Evolutionary conservation across 53 echinoderm and acorn worm species (phyloP).

Genomic region (Apostichopus leukothele): DNA sequence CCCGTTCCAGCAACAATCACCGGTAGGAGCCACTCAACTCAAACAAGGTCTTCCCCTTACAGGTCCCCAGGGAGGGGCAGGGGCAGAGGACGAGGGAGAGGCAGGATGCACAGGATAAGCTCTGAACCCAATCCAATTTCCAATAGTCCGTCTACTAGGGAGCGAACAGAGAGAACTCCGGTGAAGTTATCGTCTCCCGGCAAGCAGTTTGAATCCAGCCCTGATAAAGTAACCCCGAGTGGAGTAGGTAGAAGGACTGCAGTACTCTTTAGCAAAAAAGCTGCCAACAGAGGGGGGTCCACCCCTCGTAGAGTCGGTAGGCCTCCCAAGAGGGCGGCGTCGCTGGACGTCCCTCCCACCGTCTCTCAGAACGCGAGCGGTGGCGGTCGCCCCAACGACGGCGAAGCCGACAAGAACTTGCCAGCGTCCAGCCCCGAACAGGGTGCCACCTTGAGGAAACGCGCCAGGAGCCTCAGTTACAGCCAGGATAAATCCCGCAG

Average conservation of each 20-base stretch:
- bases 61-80: slow-evolving; percentile 63
- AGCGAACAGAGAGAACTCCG: slow-evolving; percentile 52
- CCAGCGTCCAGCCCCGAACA: slow-evolving; percentile 53
- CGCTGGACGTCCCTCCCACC: slow-evolving; percentile 62
- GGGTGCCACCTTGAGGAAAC: slow-evolving; percentile 72
- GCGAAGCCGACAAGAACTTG: slow-evolving; percentile 76
- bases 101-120: slow-evolving; percentile 53
- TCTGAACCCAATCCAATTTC: slow-evolving; percentile 75
- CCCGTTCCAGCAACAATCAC: slow-evolving; percentile 76
- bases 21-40: slow-evolving; percentile 74
- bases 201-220: slow-evolving; percentile 24
- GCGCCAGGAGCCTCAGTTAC: slow-evolving; percentile 80
- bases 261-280: slow-evolving; percentile 87
- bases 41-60: slow-evolving; percentile 65
- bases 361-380: slow-evolving; percentile 52
- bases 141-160: slow-evolving; percentile 48
- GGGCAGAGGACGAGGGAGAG: slow-evolving; percentile 72
- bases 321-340: slow-evolving; percentile 79
- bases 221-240: slow-evolving; percentile 66
- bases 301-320: slow-evolving; percentile 66
- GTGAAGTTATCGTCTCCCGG: slow-evolving; percentile 57
- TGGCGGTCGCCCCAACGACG: slow-evolving; percentile 67
- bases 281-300: slow-evolving; percentile 73
- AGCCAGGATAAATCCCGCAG: slow-evolving; percentile 70
- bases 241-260: slow-evolving; percentile 91